These are phyloP conservation scores for Hystrix cristata DNA, from an alignment of 2,113 vertebrate species.

Conservation along the genomic window DNA sequence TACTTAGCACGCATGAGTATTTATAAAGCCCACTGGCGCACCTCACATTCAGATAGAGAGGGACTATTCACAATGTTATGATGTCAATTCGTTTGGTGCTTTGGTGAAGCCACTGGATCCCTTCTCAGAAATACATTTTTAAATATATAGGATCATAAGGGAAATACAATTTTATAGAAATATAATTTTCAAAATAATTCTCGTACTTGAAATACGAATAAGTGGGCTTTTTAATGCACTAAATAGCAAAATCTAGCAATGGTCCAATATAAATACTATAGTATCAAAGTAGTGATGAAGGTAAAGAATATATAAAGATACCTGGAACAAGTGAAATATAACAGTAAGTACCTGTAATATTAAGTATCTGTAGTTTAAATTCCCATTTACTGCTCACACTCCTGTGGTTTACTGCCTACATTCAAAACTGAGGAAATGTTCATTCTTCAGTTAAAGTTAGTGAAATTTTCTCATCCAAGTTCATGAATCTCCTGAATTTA, in stretches of 20 bases:
- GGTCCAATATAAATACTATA: not conserved
- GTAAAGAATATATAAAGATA: slow-evolving; percentile 28
- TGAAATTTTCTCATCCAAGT: slow-evolving; percentile 46
- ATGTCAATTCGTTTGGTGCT: not conserved
- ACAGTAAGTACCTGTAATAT: not conserved
- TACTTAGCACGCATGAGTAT: not conserved
- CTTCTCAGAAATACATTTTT: slow-evolving; percentile 45
- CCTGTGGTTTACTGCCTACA: not conserved
- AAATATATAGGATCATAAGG: not conserved
- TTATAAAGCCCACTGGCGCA: not conserved
- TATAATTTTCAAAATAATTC: slow-evolving; percentile 35
- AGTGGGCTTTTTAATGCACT: slow-evolving; percentile 22
- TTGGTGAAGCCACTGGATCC: not conserved
- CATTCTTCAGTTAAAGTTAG: not conserved
- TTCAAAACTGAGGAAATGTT: slow-evolving; percentile 41
- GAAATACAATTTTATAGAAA: slow-evolving; percentile 23
- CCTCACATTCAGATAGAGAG: not conserved
- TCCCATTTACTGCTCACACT: slow-evolving; percentile 4
- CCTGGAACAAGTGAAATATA: slow-evolving; percentile 16
- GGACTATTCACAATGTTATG: not conserved
- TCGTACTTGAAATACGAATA: slow-evolving; percentile 50
- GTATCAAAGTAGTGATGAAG: not conserved
- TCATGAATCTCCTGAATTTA: not conserved
- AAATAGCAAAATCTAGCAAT: not conserved
- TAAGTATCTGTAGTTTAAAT: slow-evolving; percentile 48